Evolutionary conservation across 2,888 invertebrate genomes (phyloP).

Genomic region (Lepidonotus clava): DNA sequence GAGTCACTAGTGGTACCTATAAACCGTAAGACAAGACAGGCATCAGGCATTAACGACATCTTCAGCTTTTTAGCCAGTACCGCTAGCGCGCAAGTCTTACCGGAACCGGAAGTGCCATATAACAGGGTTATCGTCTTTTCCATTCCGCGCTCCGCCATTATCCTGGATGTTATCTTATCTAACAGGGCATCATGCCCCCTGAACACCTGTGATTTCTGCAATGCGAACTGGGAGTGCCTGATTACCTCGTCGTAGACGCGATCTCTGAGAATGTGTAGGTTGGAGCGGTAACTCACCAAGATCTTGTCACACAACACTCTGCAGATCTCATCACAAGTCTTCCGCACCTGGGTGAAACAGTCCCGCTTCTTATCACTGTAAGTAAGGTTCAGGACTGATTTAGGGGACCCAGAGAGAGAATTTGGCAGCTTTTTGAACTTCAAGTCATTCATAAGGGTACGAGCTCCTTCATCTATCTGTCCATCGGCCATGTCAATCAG

Average conservation of each 20-base stretch:
- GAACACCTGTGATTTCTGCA: constrained; percentile 56
- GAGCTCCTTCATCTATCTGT: constrained; percentile 53
- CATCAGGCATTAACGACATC: background rate
- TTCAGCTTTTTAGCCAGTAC: constrained; percentile 23
- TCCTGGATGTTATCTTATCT: background rate
- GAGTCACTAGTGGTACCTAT: constrained; percentile 59
- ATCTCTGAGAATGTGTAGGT: constrained; percentile 55
- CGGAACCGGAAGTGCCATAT: constrained; percentile 59
- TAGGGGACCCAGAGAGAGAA: background rate
- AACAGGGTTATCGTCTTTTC: constrained; percentile 33
- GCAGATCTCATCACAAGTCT: constrained; percentile 58
- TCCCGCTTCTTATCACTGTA: constrained; percentile 10
- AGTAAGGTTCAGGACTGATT: background rate
- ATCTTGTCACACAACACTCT: constrained; percentile 47
- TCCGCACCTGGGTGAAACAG: constrained; percentile 31
- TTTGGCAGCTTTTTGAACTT: constrained; percentile 54
- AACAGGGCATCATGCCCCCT: constrained; percentile 54
- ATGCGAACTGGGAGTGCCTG: constrained; percentile 42
- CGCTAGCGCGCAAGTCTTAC: constrained; percentile 61
- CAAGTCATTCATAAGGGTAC: constrained; percentile 17
- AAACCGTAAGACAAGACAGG: constrained; percentile 56
- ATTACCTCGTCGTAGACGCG: constrained; percentile 42
- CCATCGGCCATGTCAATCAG: constrained; percentile 52
- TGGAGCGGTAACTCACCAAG: constrained; percentile 55
- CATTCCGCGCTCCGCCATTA: background rate